These are phyloP conservation scores for Tetramorium alpestre DNA, from an alignment of 1,140 invertebrate species.

Conservation along the genomic window DNA sequence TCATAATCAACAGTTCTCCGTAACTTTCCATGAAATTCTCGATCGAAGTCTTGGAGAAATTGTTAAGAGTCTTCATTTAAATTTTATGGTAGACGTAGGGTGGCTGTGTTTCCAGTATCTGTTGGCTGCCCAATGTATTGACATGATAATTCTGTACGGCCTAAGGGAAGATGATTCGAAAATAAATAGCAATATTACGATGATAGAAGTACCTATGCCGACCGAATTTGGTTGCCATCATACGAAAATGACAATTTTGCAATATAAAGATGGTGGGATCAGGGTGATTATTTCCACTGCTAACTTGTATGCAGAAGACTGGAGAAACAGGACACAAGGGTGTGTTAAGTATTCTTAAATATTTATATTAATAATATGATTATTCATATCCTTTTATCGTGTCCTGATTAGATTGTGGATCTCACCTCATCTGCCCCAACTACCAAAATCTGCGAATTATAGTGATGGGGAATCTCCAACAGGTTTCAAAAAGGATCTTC, in stretches of 20 bases:
- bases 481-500: conserved; percentile 93
- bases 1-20: conserved; percentile 88
- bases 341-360: conserved; percentile 74
- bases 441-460: conserved; percentile 86
- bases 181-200: conserved; percentile 88
- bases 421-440: conserved; percentile 90
- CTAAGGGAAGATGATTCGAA: conserved; percentile 87
- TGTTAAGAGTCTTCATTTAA: conserved; percentile 92
- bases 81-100: conserved; percentile 96
- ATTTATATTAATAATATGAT: background rate
- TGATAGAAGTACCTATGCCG: conserved; percentile 90
- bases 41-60: conserved; percentile 91
- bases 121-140: conserved; percentile 89
- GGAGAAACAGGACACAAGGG: conserved; percentile 98
- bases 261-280: conserved; percentile 93
- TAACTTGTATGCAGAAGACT: conserved; percentile 96
- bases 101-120: conserved; percentile 94
- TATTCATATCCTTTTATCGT: conserved; percentile 49
- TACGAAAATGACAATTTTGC: conserved; percentile 96
- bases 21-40: conserved; percentile 92
- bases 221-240: conserved; percentile 96
- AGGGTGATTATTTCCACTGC: conserved; percentile 96
- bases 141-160: conserved; percentile 90
- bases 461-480: conserved; percentile 93
- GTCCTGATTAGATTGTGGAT: conserved; percentile 89